These are phyloP conservation scores for Sigmodon hispidus DNA, from an alignment of 2,113 vertebrate genomes.

Conservation along the genomic window DNA sequence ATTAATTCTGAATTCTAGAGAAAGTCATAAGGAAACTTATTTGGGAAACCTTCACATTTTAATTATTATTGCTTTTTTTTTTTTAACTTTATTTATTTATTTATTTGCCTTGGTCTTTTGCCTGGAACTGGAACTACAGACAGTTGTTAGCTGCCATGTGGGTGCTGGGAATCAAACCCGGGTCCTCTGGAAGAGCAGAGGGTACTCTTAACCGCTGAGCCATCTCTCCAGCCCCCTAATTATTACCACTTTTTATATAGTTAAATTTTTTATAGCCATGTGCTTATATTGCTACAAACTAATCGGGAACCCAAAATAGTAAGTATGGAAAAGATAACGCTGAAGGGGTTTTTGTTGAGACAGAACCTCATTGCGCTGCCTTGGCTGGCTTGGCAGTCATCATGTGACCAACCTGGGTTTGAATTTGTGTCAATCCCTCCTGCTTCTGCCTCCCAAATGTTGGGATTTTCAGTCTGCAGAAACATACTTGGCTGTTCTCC, in stretches of 20 bases:
- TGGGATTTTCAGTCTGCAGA: neutral
- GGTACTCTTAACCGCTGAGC: too few relatives aligned
- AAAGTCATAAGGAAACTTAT: neutral
- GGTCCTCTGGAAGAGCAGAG: too few relatives aligned
- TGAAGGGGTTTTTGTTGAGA: neutral
- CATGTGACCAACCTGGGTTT: neutral
- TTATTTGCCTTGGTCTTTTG: too few relatives aligned
- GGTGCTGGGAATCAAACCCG: too few relatives aligned
- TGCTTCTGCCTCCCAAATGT: neutral
- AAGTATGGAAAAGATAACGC: neutral
- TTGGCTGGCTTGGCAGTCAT: neutral
- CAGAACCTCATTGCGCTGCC: neutral
- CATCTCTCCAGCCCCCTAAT: too few relatives aligned
- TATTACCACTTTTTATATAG: neutral
- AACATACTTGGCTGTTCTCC: neutral
- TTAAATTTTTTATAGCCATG: neutral
- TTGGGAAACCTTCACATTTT: neutral
- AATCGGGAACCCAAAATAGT: neutral
- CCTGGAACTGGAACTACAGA: too few relatives aligned
- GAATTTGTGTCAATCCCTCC: neutral
- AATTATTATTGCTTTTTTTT: constrained; percentile 9
- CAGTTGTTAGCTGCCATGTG: too few relatives aligned
- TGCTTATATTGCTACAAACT: neutral
- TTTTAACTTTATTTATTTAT: too few relatives aligned
- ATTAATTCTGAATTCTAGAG: constrained; percentile 50